Evolutionary conservation across 1,140 invertebrate genomes (phyloP).

Genomic region (Drosophila miranda): DNA sequence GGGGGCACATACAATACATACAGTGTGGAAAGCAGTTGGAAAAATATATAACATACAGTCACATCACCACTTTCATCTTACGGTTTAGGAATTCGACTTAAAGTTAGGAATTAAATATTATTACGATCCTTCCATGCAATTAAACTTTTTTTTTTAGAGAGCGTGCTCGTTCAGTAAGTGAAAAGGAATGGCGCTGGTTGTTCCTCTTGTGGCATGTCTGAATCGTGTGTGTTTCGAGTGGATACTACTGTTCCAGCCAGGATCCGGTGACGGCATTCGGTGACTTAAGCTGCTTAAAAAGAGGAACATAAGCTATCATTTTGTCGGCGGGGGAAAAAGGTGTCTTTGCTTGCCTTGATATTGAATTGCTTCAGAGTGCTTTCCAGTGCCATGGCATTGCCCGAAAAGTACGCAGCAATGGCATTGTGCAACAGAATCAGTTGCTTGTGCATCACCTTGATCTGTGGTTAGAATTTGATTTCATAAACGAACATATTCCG

Average conservation of each 20-base stretch:
- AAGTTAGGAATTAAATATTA: slow-evolving; percentile 50
- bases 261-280: slow-evolving; percentile 77
- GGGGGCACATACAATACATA: slow-evolving; percentile 11
- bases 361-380: slow-evolving; percentile 98
- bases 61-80: slow-evolving; percentile 51
- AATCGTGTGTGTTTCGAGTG: slow-evolving; percentile 34
- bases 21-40: slow-evolving; percentile 31
- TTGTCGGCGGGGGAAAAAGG: not conserved
- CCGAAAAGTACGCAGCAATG: slow-evolving; percentile 97
- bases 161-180: slow-evolving; percentile 68
- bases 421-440: slow-evolving; percentile 97
- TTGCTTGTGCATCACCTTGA: slow-evolving; percentile 99
- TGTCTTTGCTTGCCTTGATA: slow-evolving; percentile 86
- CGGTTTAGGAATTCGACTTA: slow-evolving; percentile 59
- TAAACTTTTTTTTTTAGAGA: slow-evolving; percentile 54
- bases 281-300: slow-evolving; percentile 66
- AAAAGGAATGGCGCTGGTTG: not conserved
- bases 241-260: slow-evolving; percentile 80
- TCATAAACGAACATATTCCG: not conserved
- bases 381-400: slow-evolving; percentile 95
- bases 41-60: slow-evolving; percentile 36
- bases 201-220: slow-evolving; percentile 24
- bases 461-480: slow-evolving; percentile 85
- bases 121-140: slow-evolving; percentile 32
- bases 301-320: too few relatives aligned